Percentiles rank a stretch among this genome's conserved stretches.
These are phyloP conservation scores for Machaerirhynchus nigripectus DNA, from an alignment of 2,113 vertebrate species.

Conservation along the genomic window DNA sequence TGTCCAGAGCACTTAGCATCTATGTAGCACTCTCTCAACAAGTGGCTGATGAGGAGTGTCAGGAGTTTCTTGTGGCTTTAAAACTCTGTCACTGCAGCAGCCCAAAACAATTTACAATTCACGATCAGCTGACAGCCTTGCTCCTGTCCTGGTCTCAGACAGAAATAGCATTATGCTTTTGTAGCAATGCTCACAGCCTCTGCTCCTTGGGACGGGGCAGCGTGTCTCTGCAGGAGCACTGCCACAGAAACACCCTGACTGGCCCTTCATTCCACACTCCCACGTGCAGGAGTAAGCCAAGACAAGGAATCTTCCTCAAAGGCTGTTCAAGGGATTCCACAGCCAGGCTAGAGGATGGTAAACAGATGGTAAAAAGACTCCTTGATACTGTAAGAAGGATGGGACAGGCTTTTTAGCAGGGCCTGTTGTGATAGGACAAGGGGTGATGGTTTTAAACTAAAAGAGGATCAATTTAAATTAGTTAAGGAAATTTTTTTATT, in stretches of 20 bases:
- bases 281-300: not conserved
- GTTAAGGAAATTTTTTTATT: not conserved
- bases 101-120: not conserved
- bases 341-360: not conserved
- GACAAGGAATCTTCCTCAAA: not conserved
- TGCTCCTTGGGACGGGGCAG: not conserved
- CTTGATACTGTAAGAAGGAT: not conserved
- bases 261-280: not conserved
- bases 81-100: not conserved
- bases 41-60: not conserved
- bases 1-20: not conserved
- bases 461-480: not conserved
- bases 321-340: not conserved
- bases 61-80: not conserved
- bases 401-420: not conserved
- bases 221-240: not conserved
- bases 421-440: not conserved
- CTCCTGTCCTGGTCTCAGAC: not conserved
- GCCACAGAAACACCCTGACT: not conserved
- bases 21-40: not conserved
- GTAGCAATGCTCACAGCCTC: not conserved
- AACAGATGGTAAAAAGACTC: not conserved
- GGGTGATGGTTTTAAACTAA: not conserved
- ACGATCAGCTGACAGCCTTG: not conserved
- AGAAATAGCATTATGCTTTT: not conserved